Base-by-base conservation (phyloP, 2,888 invertebrate species). In the Cataglyphis cursor region DNA sequence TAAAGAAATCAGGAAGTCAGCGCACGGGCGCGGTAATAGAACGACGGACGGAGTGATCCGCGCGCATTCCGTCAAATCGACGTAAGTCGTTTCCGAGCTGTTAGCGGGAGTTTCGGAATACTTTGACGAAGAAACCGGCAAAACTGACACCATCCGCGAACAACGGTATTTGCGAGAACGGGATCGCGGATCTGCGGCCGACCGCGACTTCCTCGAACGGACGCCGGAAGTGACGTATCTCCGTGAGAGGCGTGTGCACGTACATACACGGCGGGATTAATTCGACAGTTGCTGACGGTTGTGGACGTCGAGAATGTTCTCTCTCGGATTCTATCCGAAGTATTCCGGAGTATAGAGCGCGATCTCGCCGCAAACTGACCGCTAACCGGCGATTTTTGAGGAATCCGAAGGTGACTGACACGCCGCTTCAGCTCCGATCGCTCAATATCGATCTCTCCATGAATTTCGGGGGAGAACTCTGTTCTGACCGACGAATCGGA, bases 231-330 rank as follows among this genome's bases (percentile, higher is more conserved):
- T 81, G 72, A 68, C 81, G 82, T 76, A 82, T 83, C 87, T 57
- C 75, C 75, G 75, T 31, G 61, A 18, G 62, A 38, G 82, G 65
- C 76, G 85, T 61, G 51, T 61, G 51, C 62, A 70, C 70, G 73
- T 84, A 87, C 76, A n/a, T 35, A 44, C 35, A 59, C 44, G 21
- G n/a, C 51, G 78, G 59, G 82, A 84, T 90, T 90, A 87, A 90
- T 90, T 90, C 90, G 88, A 89, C 88, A 88, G 87, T 83, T 90
- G 78, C 88, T 84, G 88, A 84, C 88, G 82, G 81, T 65, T 65
- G 64, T 82, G 83, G 84, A 90, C 84, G 90, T 85, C 89, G 84
- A 90, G 90, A 90, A 90, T 89, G 88, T 90, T 87, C 85, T 80
- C 59, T 61, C 72, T 72, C 75, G 82, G 87, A 87, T 88, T 90